These are phyloP conservation scores for Watsonalla binaria DNA, from an alignment of 2,888 invertebrate species.

Conservation along the genomic window DNA sequence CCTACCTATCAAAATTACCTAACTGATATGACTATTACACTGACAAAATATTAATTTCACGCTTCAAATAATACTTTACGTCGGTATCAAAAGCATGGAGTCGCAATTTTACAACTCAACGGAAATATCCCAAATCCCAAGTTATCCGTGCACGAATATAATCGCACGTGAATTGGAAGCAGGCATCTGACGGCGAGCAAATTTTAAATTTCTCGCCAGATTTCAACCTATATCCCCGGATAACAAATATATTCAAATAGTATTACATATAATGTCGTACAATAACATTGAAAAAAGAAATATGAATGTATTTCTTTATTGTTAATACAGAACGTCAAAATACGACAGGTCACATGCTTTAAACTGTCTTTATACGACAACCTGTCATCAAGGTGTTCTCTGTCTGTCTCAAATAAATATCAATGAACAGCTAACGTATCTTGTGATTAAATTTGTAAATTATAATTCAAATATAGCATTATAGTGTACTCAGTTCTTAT, in stretches of 20 bases:
- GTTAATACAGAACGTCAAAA: no score
- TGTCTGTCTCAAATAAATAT: no score
- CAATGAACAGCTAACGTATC: no score
- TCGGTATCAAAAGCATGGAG: constrained; percentile 15
- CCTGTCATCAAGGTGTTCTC: no score
- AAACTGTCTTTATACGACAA: no score
- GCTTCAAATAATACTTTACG: constrained; percentile 26
- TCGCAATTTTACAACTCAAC: constrained; percentile 16
- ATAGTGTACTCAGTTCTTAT: no score
- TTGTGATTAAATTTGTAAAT: no score
- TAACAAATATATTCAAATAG: neutral
- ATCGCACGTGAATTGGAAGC: constrained; percentile 12
- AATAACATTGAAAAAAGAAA: neutral
- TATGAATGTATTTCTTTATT: neutral
- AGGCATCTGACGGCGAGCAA: neutral
- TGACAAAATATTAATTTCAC: constrained; percentile 31
- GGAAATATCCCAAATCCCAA: constrained; percentile 28
- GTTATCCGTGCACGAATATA: constrained; percentile 27
- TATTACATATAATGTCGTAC: neutral
- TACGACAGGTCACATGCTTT: no score
- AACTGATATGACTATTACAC: constrained; percentile 1
- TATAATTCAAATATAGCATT: no score
- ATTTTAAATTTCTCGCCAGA: neutral
- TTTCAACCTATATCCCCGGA: neutral
- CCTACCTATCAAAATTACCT: no score